phyloP scores from a whole-genome alignment of 2,113 vertebrate species.

The Prionailurus bengalensis region DNA sequence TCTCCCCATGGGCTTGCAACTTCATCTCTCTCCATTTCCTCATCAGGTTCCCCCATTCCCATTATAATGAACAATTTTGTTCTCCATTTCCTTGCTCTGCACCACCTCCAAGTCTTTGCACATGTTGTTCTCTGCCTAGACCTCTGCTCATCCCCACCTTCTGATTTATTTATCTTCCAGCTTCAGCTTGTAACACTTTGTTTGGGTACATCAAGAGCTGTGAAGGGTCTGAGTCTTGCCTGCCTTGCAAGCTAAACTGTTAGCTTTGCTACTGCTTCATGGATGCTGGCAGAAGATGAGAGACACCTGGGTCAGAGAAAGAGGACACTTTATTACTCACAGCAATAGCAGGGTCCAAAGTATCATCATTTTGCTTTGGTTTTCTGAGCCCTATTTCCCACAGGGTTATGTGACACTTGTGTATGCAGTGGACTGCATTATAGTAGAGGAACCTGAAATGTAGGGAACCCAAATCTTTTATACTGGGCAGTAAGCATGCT shows the following conservation, averaged over 20 bases:
- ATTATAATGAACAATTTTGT: rapidly evolving
- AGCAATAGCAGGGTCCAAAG: neutral
- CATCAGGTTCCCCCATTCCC: neutral
- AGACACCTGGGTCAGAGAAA: neutral
- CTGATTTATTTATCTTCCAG: neutral
- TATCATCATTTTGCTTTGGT: neutral
- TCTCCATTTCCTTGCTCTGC: neutral
- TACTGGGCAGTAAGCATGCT: neutral
- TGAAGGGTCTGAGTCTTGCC: neutral
- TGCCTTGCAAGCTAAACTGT: neutral
- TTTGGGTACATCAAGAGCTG: neutral
- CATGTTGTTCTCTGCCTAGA: neutral
- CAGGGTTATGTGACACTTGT: neutral
- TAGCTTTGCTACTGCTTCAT: neutral
- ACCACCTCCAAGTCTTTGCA: neutral
- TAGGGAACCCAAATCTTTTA: neutral
- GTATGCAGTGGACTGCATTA: neutral
- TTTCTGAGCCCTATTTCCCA: neutral
- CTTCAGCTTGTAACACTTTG: neutral
- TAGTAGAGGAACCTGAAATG: neutral
- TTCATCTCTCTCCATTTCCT: neutral
- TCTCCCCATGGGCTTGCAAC: neutral
- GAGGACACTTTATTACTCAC: neutral
- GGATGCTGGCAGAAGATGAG: neutral
- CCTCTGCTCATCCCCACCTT: neutral